Evolutionary conservation across 2,113 vertebrate species (phyloP).

Genomic region (Prietella phreatophila): DNA sequence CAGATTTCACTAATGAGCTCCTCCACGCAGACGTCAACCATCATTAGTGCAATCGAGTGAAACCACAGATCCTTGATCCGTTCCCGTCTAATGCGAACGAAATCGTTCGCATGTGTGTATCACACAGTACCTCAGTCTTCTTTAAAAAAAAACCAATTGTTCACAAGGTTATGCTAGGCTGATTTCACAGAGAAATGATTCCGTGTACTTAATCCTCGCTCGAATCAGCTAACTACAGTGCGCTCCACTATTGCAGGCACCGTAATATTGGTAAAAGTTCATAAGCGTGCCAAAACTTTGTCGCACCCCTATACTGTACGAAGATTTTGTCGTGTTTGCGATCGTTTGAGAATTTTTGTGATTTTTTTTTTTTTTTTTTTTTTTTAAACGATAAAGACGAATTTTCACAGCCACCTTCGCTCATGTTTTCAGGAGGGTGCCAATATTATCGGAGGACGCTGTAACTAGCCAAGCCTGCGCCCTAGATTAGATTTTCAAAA

Average conservation of each 20-base stretch:
- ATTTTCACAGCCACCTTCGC: too few species aligned
- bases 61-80: not conserved
- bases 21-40: not conserved
- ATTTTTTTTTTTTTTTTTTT: too few species aligned
- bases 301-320: too few species aligned
- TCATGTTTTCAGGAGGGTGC: too few species aligned
- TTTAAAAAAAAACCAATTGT: too few species aligned
- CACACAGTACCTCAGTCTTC: not conserved
- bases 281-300: too few species aligned
- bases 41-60: not conserved
- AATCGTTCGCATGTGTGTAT: not conserved
- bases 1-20: conserved; percentile 7
- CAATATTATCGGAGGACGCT: too few species aligned
- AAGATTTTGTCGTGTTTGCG: too few species aligned
- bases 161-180: not conserved
- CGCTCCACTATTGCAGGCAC: too few species aligned
- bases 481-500: not conserved
- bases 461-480: not conserved
- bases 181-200: not conserved
- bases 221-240: not conserved
- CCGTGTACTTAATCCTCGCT: not conserved
- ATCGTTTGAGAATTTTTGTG: too few species aligned
- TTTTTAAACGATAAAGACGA: too few species aligned
- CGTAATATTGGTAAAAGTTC: too few species aligned
- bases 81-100: not conserved